Percentiles rank a stretch among this genome's conserved stretches.
Evolutionary conservation across 2,797 vertebrate species (phyloP).

Genomic region (Delichon dasypus): DNA sequence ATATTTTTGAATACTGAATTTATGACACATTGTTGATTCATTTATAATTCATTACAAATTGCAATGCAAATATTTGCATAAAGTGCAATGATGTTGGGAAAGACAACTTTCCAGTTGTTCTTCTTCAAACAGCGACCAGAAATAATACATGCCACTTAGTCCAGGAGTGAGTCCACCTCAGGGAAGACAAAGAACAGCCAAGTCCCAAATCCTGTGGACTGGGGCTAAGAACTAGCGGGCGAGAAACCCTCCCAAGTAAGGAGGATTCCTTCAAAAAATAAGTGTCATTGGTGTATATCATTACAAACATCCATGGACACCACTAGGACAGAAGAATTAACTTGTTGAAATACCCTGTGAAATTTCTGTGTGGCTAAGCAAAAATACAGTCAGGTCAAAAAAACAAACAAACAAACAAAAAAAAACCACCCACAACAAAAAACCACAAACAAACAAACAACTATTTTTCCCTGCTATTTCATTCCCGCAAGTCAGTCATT

Average conservation of each 20-base stretch:
- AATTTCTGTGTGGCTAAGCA: not conserved
- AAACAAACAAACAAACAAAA: not conserved
- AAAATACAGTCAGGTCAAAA: not conserved
- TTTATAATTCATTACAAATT: conserved; percentile 22
- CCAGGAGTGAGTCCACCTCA: rapidly evolving
- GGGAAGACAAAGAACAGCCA: not conserved
- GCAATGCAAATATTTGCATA: not conserved
- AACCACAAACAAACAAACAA: not conserved
- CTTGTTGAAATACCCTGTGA: not conserved
- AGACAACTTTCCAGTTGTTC: not conserved
- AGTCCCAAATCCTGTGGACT: not conserved
- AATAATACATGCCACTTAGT: not conserved
- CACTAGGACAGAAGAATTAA: not conserved
- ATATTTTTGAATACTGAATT: not conserved
- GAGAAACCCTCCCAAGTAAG: not conserved
- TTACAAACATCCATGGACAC: not conserved
- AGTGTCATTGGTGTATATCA: not conserved
- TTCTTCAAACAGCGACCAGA: not conserved
- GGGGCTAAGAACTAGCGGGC: not conserved
- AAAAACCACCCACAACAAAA: too few species aligned
- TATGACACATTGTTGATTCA: not conserved
- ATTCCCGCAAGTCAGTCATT: not conserved
- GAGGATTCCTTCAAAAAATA: not conserved
- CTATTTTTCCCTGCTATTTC: not conserved
- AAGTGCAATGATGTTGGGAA: not conserved